A percentile compares a stretch with the other conserved stretches of the same genome.
These are phyloP conservation scores for Pseudonaja textilis DNA, from an alignment of 2,113 vertebrate species.

Conservation along the genomic window DNA sequence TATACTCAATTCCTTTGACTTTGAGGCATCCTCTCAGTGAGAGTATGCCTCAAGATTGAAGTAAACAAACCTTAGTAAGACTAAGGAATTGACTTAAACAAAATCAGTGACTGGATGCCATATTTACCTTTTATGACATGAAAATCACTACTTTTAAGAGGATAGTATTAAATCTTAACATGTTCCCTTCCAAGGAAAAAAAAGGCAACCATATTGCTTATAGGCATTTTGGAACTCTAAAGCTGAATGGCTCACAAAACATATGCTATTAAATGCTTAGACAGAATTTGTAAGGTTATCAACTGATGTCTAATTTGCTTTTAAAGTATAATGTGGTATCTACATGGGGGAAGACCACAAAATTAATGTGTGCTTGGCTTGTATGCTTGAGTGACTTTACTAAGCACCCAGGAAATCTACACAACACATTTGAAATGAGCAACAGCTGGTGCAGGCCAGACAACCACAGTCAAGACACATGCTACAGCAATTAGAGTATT, in stretches of 20 bases:
- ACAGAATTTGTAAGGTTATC: slow-evolving; percentile 2
- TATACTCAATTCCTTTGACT: not conserved
- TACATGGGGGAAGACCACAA: not conserved
- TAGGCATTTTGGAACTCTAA: slow-evolving; percentile 13
- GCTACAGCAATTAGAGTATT: not conserved
- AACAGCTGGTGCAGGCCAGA: slow-evolving; percentile 18
- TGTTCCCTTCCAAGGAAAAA: not conserved
- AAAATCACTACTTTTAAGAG: not conserved
- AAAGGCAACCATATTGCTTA: not conserved
- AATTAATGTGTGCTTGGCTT: not conserved
- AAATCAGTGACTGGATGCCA: slow-evolving; percentile 1
- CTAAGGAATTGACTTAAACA: not conserved
- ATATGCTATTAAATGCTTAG: not conserved
- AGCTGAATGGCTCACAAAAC: slow-evolving; percentile 21
- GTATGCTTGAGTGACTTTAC: slow-evolving; percentile 5
- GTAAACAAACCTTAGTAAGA: not conserved
- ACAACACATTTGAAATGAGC: not conserved
- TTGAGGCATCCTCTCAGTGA: not conserved
- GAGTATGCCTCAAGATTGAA: not conserved
- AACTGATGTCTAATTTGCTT: slow-evolving; percentile 18
- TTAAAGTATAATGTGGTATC: not conserved
- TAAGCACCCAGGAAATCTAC: not conserved
- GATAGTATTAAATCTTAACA: not conserved
- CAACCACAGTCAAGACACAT: not conserved
- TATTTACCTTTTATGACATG: not conserved